Evolutionary conservation across 1,140 invertebrate species (phyloP), one percentile per base, ranked within the genome.

Genomic region (Drosophila repleta): DNA sequence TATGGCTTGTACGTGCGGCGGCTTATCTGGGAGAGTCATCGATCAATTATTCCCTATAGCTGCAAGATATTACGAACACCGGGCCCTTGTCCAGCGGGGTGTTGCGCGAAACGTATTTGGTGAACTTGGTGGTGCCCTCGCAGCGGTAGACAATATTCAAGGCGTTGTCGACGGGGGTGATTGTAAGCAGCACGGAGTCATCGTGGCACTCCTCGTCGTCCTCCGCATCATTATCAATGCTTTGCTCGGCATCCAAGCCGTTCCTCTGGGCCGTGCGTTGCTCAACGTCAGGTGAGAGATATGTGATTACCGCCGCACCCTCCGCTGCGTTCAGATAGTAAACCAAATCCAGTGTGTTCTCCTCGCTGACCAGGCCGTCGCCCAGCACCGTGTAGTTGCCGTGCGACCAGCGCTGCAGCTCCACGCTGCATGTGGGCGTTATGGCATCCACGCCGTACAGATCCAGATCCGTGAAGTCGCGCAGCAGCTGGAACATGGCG

Each of bases 81-180:
- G 88, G 82, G 35, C 90, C 88, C 51, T 87, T 90, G 15, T 88
- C 87, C 32, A 85, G 65, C 49, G 81, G 84, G 8, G 77, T 90
- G 55, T 88, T 90, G 24, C 90, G 90, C 5, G 91, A 92, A 35
- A 95, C 90, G 90, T 95, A 95, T 83, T 94, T 95, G 51, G 94
- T 94, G 90, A 95, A 93, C 74, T 94, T 93, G 32, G 93, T 93
- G 21, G 94, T 94, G 67, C 94, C 94, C 10, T 91, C 79, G 72
- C 93, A 93, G 65, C 94, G 94, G 89, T 95, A 96, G 21, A 96
- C 94, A n/a, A 96, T 92, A 83, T 93, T 94, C 6, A 96, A 90
- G 55, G 94, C 93, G 92, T 96, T 96, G 87, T 94, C 93, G 35
- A 92, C 90, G 2, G 93, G 92, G 70, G 91, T 93, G 68, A 94